Evolutionary conservation across 2,888 invertebrate species (phyloP).

Genomic region (Trypoxylon attenuatum): DNA sequence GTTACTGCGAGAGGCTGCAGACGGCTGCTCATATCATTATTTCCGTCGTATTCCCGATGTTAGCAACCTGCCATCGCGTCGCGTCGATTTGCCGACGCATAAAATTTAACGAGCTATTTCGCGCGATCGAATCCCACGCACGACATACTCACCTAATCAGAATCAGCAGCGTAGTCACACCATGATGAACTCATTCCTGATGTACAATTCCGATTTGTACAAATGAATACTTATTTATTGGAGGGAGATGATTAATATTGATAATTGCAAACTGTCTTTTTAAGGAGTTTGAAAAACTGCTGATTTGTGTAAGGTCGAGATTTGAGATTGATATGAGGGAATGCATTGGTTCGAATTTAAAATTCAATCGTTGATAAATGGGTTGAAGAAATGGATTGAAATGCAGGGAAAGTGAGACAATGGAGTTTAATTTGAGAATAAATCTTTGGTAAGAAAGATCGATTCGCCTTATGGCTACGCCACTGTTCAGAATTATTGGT

Average conservation of each 20-base stretch:
- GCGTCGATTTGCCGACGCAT: constrained; percentile 29
- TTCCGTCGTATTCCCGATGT: constrained; percentile 10
- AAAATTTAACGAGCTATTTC: constrained; percentile 43
- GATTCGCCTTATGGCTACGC: constrained; percentile 1
- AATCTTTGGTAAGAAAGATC: background rate
- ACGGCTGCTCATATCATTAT: constrained; percentile 15
- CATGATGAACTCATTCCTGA: background rate
- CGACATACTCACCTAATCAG: constrained; percentile 16
- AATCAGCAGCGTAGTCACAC: constrained; percentile 1
- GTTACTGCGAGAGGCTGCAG: constrained; percentile 8
- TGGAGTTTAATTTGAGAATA: no score
- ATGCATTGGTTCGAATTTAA: no score
- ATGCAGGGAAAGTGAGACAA: no score
- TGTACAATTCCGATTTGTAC: background rate
- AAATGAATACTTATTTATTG: background rate
- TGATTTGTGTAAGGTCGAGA: no score
- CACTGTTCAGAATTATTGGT: background rate
- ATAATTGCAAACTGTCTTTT: background rate
- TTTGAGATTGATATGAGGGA: no score
- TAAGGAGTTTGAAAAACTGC: no score
- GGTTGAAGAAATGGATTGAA: no score
- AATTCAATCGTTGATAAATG: no score
- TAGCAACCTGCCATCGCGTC: constrained; percentile 7
- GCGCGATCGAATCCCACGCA: constrained; percentile 26
- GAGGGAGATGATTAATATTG: background rate